Percentiles rank a stretch among this genome's conserved stretches.
Conservation (phyloP, 2,888 invertebrate genomes). For the Malthinus flaveolus region DNA sequence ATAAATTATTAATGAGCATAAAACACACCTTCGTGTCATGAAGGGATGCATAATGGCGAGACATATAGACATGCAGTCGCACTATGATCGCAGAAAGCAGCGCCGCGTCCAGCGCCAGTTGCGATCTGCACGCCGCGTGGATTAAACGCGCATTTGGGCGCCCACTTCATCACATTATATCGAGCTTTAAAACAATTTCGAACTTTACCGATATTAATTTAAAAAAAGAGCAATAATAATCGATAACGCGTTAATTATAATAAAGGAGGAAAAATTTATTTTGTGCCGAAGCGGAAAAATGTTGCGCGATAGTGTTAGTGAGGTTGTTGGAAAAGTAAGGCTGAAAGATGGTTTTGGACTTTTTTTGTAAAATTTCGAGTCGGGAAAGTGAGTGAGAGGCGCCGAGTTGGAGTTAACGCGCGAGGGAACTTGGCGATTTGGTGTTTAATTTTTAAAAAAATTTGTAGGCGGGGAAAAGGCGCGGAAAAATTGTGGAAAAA, state of each 20-base stretch:
- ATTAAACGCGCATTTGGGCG: slow-evolving; percentile 31
- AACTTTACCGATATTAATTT: slow-evolving; percentile 8
- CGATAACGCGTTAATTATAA: background rate
- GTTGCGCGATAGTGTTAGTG: slow-evolving; percentile 26
- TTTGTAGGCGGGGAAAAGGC: background rate
- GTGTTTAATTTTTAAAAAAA: slow-evolving; percentile 12
- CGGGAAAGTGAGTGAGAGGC: background rate
- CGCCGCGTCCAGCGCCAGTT: slow-evolving; percentile 31
- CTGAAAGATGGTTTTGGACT: slow-evolving; percentile 6
- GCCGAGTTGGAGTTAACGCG: background rate
- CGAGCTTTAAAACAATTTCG: slow-evolving; percentile 22
- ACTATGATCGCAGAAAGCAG: slow-evolving; percentile 22
- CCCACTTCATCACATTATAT: slow-evolving; percentile 18
- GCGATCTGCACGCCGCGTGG: slow-evolving; percentile 38
- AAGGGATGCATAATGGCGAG: slow-evolving; percentile 25
- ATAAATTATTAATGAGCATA: slow-evolving; percentile 11
- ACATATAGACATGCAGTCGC: slow-evolving; percentile 26
- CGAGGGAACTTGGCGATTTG: slow-evolving; percentile 17
- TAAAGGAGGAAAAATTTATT: slow-evolving; percentile 1
- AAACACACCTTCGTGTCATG: slow-evolving; percentile 18
- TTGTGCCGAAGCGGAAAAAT: slow-evolving; percentile 5
- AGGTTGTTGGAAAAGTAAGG: slow-evolving; percentile 15
- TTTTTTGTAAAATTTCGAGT: background rate
- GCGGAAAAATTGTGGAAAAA: slow-evolving; percentile 3
- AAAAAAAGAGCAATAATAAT: slow-evolving; percentile 3